Percentiles rank a stretch among this genome's conserved stretches.
Evolutionary conservation across 2,797 vertebrate genomes (phyloP).

Genomic region (Sciaenops ocellatus): DNA sequence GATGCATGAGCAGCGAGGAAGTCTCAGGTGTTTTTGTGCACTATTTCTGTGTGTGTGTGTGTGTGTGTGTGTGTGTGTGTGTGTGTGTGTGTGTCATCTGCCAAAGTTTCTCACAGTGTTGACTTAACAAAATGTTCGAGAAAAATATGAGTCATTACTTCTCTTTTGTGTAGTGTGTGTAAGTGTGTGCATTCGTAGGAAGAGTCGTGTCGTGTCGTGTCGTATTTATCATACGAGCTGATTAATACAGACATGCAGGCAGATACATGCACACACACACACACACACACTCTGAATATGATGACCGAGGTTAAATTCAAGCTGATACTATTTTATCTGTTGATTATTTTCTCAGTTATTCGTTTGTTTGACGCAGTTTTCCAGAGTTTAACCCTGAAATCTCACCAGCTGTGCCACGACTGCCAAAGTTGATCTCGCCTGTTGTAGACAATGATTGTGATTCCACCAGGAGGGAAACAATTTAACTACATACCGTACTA

Average conservation of each 20-base stretch:
- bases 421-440: too few relatives aligned
- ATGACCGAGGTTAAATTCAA: neutral
- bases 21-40: conserved; percentile 9
- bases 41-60: neutral
- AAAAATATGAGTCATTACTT: conserved; percentile 71
- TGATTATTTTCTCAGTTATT: too few relatives aligned
- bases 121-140: conserved; percentile 37
- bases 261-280: conserved; percentile 8
- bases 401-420: too few relatives aligned
- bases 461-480: too few relatives aligned
- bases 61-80: neutral
- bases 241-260: conserved; percentile 33
- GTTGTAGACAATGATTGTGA: too few relatives aligned
- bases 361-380: too few relatives aligned
- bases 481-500: too few relatives aligned
- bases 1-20: conserved; percentile 17
- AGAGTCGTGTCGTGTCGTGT: neutral
- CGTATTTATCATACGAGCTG: conserved; percentile 19
- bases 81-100: conserved; percentile 30
- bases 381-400: too few relatives aligned
- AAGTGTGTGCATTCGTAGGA: conserved; percentile 32
- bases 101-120: conserved; percentile 35
- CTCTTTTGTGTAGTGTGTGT: conserved; percentile 46
- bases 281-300: neutral
- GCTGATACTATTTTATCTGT: too few relatives aligned